A percentile compares a stretch with the other conserved stretches of the same genome.
Conservation (phyloP, 2,113 vertebrate species). For the Microcebus jonahi region DNA sequence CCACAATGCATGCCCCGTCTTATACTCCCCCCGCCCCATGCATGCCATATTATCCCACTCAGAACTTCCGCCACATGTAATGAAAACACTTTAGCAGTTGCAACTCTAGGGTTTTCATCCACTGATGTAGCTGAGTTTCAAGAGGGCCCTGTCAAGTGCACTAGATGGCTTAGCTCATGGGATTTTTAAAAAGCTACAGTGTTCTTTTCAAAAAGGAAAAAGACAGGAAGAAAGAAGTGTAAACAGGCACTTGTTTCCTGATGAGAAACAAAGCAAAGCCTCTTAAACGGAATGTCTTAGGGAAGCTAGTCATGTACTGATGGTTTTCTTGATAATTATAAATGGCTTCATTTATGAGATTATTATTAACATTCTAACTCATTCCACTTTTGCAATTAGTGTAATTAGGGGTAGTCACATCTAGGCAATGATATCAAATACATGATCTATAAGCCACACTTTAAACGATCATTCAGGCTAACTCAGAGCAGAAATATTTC, state of each 20-base stretch:
- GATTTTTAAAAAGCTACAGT: not conserved
- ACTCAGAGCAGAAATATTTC: slow-evolving; percentile 6
- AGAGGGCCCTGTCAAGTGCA: not conserved
- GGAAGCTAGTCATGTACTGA: not conserved
- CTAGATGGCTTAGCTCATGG: not conserved
- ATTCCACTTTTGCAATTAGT: slow-evolving; percentile 62
- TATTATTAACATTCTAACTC: slow-evolving; percentile 48
- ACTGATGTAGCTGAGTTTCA: not conserved
- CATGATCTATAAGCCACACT: slow-evolving; percentile 26
- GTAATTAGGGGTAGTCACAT: slow-evolving; percentile 53
- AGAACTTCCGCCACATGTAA: not conserved
- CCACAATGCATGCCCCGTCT: rapidly evolving
- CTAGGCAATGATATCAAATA: slow-evolving; percentile 48
- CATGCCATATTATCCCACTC: not conserved
- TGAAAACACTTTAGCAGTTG: not conserved
- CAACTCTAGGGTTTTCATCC: not conserved
- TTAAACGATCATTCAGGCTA: slow-evolving; percentile 39
- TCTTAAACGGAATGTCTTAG: not conserved
- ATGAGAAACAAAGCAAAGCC: not conserved
- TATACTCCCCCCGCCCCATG: too few relatives aligned
- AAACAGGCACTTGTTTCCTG: not conserved
- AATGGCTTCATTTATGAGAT: slow-evolving; percentile 57
- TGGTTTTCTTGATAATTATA: slow-evolving; percentile 46
- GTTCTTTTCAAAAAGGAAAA: slow-evolving; percentile 15
- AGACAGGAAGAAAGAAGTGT: not conserved